These are phyloP conservation scores for Petaurus breviceps DNA, from an alignment of 2,113 vertebrate genomes.

Conservation along the genomic window DNA sequence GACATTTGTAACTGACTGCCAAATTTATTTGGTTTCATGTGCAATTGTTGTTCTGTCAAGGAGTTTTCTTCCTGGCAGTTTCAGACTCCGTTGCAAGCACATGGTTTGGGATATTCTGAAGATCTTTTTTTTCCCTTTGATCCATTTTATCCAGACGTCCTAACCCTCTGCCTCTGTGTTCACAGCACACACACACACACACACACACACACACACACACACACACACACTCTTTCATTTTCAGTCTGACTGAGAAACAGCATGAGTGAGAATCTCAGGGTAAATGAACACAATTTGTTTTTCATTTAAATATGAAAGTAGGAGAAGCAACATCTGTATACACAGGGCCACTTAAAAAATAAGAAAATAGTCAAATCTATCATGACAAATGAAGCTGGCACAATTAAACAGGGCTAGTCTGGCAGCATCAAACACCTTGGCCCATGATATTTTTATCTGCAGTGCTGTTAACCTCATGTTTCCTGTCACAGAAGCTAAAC, in stretches of 20 bases:
- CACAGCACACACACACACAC: not conserved
- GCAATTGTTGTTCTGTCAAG: conserved; percentile 72
- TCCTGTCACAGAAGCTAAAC: conserved; percentile 77
- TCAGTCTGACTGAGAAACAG: conserved; percentile 51
- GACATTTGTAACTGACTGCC: conserved; percentile 69
- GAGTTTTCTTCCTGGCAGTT: conserved; percentile 72
- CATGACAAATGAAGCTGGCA: conserved; percentile 65
- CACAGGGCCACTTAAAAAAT: conserved; percentile 37
- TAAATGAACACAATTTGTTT: conserved; percentile 74
- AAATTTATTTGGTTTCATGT: conserved; percentile 73
- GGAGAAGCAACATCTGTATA: conserved; percentile 60
- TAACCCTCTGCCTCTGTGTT: conserved; percentile 65
- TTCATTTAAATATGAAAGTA: conserved; percentile 70
- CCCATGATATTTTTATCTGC: conserved; percentile 72
- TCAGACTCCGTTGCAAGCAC: conserved; percentile 72
- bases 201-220: no score
- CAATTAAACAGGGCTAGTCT: conserved; percentile 74
- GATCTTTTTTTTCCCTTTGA: conserved; percentile 74
- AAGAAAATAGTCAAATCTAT: conserved; percentile 47
- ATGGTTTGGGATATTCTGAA: conserved; percentile 80
- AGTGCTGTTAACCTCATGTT: conserved; percentile 69
- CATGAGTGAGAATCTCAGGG: conserved; percentile 54
- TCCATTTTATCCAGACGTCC: conserved; percentile 69
- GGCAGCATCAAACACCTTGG: not conserved
- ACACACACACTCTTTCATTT: conserved; percentile 36